A percentile compares a stretch with the other conserved stretches of the same genome.
Evolutionary conservation across 2,113 vertebrate species (phyloP).

Genomic region (Montifringilla adamsi): DNA sequence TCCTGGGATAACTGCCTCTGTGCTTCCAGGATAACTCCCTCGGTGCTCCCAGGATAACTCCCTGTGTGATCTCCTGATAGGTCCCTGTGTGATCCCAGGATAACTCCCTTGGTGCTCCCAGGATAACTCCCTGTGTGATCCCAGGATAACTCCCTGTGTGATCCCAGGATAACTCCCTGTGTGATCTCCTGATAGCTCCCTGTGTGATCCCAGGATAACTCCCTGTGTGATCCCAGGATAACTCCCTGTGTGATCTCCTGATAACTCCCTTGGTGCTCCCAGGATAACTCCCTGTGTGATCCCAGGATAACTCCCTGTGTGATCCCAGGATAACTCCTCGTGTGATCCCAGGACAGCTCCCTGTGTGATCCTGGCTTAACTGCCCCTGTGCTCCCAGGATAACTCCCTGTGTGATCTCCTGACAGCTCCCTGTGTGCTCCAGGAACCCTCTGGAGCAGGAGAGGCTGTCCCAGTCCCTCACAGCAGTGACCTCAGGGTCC

Average conservation of each 20-base stretch:
- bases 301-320: neutral
- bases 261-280: neutral
- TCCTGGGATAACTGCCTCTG: neutral
- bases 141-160: neutral
- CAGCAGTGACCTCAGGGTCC: too few species aligned
- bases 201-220: too few species aligned
- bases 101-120: neutral
- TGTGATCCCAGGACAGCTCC: neutral
- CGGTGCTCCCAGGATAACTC: neutral
- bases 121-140: neutral
- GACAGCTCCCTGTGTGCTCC: neutral
- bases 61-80: too few species aligned
- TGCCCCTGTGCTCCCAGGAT: neutral
- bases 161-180: neutral
- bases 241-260: neutral
- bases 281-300: neutral
- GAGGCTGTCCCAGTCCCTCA: too few species aligned
- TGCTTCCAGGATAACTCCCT: too few species aligned
- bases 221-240: neutral
- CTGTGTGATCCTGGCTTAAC: neutral
- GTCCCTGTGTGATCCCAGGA: neutral
- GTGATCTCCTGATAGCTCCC: fast-evolving
- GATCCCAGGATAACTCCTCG: neutral
- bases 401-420: neutral
- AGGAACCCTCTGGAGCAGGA: too few species aligned